A percentile compares a stretch with the other conserved stretches of the same genome.
Evolutionary conservation across 1,140 invertebrate genomes (phyloP).

Genomic region (Steinernema khuongi): DNA sequence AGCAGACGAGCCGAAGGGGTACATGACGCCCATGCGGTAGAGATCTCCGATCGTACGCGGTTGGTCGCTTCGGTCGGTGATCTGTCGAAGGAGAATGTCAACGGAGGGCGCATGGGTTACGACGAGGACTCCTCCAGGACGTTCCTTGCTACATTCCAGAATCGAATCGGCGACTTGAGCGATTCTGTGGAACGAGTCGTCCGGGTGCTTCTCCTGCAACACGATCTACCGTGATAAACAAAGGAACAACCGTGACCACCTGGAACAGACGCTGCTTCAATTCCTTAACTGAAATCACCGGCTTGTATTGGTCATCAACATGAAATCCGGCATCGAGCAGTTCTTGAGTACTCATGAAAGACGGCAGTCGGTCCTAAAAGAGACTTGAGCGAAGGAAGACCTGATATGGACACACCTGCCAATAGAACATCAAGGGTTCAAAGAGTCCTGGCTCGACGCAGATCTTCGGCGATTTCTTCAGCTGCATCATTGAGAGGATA

Average conservation of each 20-base stretch:
- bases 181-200: conserved; percentile 29
- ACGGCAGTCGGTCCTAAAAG: conserved; percentile 20
- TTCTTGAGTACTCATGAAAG: conserved; percentile 22
- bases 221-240: background rate
- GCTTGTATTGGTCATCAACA: conserved; percentile 33
- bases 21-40: conserved; percentile 28
- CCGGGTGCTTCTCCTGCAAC: conserved; percentile 30
- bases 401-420: conserved; percentile 26
- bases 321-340: conserved; percentile 13
- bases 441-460: conserved; percentile 33
- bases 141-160: conserved; percentile 24
- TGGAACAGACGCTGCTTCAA: conserved; percentile 21
- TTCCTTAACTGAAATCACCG: conserved; percentile 22
- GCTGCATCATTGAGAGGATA: conserved; percentile 14
- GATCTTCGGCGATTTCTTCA: conserved; percentile 29
- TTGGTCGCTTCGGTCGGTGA: conserved; percentile 30
- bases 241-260: conserved; percentile 23
- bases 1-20: conserved; percentile 34
- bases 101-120: conserved; percentile 34
- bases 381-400: background rate
- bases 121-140: conserved; percentile 29
- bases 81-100: conserved; percentile 28
- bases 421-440: conserved; percentile 35
- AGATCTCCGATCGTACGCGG: conserved; percentile 29
- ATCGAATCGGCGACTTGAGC: conserved; percentile 25